Evolutionary conservation across 1,140 invertebrate species (phyloP).

Genomic region (Hypothenemus hampei): DNA sequence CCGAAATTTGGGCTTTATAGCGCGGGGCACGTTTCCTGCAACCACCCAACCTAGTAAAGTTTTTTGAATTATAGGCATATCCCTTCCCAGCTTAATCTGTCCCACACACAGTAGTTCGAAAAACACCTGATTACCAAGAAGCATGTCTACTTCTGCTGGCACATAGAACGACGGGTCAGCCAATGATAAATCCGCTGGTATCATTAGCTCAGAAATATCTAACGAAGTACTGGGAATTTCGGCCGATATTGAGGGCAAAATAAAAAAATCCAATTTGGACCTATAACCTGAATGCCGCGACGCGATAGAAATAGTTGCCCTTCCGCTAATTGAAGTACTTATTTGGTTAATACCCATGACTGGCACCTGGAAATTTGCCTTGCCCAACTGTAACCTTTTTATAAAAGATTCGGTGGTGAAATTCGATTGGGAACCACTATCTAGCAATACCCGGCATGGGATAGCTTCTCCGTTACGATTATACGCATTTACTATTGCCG

Average conservation of each 20-base stretch:
- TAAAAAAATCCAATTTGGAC: not conserved
- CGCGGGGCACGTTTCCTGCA: no score
- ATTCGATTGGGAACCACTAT: not conserved
- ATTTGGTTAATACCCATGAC: no score
- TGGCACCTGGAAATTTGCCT: no score
- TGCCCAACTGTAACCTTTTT: constrained; percentile 10
- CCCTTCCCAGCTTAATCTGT: not conserved
- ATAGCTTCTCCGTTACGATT: not conserved
- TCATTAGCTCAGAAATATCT: not conserved
- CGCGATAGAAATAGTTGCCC: no score
- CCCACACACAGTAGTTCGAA: not conserved
- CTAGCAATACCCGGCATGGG: not conserved
- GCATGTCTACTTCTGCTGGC: no score
- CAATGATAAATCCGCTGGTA: not conserved
- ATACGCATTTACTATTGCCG: not conserved
- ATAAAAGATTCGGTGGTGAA: not conserved
- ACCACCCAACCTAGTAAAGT: not conserved
- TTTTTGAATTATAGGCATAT: not conserved
- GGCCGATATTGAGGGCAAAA: not conserved
- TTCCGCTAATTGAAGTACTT: no score
- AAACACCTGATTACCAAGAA: no score
- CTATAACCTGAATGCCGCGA: not conserved
- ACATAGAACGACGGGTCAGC: no score
- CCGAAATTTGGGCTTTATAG: no score
- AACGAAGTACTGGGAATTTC: not conserved